Evolutionary conservation across 1,140 invertebrate species (phyloP).

Genomic region (Charaxes varanes): DNA sequence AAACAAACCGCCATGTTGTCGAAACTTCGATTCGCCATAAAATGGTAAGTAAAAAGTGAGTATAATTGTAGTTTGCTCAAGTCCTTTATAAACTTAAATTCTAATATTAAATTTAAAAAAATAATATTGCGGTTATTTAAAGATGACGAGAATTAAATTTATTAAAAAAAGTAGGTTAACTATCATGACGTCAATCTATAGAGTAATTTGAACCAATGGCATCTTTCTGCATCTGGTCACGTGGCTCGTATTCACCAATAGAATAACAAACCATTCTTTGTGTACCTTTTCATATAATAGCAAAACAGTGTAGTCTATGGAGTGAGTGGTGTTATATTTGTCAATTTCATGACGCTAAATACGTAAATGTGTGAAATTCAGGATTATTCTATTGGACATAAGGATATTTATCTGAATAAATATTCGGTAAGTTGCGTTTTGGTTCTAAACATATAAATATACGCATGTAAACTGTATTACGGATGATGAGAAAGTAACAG

Average conservation of each 20-base stretch:
- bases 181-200: conserved; percentile 36
- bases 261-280: conserved; percentile 60
- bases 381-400: conserved; percentile 70
- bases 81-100: conserved; percentile 14
- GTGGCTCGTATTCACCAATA: conserved; percentile 61
- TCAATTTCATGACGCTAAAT: conserved; percentile 71
- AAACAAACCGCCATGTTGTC: conserved; percentile 75
- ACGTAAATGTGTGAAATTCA: conserved; percentile 74
- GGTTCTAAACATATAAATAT: conserved; percentile 20
- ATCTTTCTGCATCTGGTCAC: conserved; percentile 39
- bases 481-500: conserved; percentile 62
- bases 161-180: conserved; percentile 14
- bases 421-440: conserved; percentile 67
- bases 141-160: conserved; percentile 1
- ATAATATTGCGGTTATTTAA: background rate
- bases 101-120: conserved; percentile 18
- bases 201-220: conserved; percentile 42
- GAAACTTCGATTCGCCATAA: conserved; percentile 40
- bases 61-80: conserved; percentile 16
- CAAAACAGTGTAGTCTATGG: conserved; percentile 72
- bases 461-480: conserved; percentile 34
- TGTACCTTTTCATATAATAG: conserved; percentile 70
- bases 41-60: conserved; percentile 28
- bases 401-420: conserved; percentile 74
- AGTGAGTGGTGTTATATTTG: conserved; percentile 73